Evolutionary conservation across 2,113 vertebrate species (phyloP).

Genomic region (Probosciger aterrimus): DNA sequence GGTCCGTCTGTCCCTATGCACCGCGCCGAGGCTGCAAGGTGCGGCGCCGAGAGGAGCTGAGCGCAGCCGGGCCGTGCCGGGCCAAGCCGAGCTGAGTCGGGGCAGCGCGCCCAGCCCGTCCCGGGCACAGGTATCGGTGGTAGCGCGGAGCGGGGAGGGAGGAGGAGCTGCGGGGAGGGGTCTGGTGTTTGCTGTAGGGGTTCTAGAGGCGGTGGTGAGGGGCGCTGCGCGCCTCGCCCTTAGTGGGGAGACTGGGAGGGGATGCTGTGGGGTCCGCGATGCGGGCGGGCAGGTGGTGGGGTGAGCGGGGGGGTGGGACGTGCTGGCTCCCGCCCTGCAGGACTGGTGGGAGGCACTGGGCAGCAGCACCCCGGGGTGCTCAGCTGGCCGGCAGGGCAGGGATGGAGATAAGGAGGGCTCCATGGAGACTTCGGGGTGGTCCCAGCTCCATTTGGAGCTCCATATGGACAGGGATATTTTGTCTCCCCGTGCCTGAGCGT

Average conservation of each 20-base stretch:
- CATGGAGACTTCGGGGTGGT: background rate
- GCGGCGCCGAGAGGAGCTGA: background rate
- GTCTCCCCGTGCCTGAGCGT: rapidly evolving
- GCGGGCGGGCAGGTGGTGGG: background rate
- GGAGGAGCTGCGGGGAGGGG: background rate
- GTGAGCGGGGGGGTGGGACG: background rate
- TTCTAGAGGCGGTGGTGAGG: background rate
- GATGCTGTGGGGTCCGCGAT: background rate
- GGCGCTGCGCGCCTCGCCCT: background rate
- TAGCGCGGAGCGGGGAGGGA: background rate
- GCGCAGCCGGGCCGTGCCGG: background rate
- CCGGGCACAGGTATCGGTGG: background rate
- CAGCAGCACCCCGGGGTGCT: background rate
- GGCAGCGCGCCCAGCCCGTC: background rate
- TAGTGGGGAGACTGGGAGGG: background rate
- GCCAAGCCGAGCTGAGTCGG: background rate
- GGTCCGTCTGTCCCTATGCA: background rate
- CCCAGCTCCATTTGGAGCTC: background rate
- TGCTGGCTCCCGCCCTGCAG: background rate
- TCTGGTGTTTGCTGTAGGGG: background rate
- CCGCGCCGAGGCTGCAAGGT: background rate
- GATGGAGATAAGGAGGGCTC: background rate
- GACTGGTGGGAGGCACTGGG: background rate
- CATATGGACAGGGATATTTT: background rate
- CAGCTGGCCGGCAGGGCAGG: background rate